A percentile compares a stretch with the other conserved stretches of the same genome.
phyloP scores from a whole-genome alignment of 2,888 invertebrate species.

The Euzophera pinguis region DNA sequence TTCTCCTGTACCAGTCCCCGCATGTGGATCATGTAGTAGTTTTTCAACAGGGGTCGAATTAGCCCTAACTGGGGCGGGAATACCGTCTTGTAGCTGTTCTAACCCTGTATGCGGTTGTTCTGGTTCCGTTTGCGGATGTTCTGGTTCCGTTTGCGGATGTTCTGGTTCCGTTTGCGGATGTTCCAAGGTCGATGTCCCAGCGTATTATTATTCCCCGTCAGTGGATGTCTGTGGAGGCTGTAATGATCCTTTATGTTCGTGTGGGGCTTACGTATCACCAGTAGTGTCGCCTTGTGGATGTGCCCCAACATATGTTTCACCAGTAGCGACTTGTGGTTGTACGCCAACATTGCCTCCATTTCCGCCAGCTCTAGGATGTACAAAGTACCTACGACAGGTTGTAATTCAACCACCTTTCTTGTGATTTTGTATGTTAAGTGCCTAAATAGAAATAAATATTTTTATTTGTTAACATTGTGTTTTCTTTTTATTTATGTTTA shows the following conservation, averaged over 20 bases:
- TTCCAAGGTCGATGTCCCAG: conserved; percentile 15
- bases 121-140: conserved; percentile 4
- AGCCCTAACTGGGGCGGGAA: conserved; percentile 21
- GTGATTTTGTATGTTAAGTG: conserved; percentile 24
- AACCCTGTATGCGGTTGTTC: conserved; percentile 8
- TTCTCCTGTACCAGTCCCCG: conserved; percentile 10
- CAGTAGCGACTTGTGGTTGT: conserved; percentile 13
- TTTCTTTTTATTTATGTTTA: no score
- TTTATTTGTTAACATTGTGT: no score
- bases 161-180: conserved; percentile 12
- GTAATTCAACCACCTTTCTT: conserved; percentile 55
- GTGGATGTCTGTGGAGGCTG: conserved; percentile 12
- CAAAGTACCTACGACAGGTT: conserved; percentile 42
- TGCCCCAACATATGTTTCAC: conserved; percentile 14
- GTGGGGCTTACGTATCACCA: conserved; percentile 11
- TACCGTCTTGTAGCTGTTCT: conserved; percentile 20
- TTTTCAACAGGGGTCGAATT: conserved; percentile 6
- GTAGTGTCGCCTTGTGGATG: conserved; percentile 15
- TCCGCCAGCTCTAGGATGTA: conserved; percentile 29
- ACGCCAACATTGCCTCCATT: conserved; percentile 25
- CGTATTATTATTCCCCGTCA: conserved; percentile 10
- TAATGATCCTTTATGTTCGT: conserved; percentile 15
- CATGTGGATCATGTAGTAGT: conserved; percentile 11
- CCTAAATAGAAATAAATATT: no score
- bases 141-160: neutral